phyloP scores from a whole-genome alignment of 1,140 invertebrate genomes.

The Goniozus legneri region DNA sequence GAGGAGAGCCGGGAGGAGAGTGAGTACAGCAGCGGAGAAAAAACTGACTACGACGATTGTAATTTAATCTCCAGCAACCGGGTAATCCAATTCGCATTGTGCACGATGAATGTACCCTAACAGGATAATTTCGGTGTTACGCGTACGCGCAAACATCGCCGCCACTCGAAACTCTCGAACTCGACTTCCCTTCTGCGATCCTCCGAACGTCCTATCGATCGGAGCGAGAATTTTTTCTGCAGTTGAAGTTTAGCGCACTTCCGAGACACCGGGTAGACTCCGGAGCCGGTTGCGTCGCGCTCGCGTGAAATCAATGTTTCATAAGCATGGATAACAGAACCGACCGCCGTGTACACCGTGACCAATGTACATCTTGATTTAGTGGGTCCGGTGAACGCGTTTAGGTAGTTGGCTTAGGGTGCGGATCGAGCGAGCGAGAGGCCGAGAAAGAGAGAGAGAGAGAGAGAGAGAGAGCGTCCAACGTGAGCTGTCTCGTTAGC shows the following conservation, averaged over 20 bases:
- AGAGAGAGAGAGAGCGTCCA: not conserved
- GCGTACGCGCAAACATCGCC: too few relatives aligned
- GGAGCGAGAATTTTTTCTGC: not conserved
- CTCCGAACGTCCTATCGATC: too few relatives aligned
- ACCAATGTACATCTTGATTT: slow-evolving; percentile 57
- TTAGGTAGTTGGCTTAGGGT: slow-evolving; percentile 40
- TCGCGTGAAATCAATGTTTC: slow-evolving; percentile 56
- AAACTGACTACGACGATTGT: too few relatives aligned
- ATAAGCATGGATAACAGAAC: slow-evolving; percentile 50
- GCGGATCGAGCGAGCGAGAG: not conserved
- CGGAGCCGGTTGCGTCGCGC: slow-evolving; percentile 25
- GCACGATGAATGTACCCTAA: too few relatives aligned
- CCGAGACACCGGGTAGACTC: slow-evolving; percentile 38
- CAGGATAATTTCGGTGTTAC: too few relatives aligned
- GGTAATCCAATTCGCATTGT: too few relatives aligned
- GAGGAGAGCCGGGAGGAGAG: too few relatives aligned
- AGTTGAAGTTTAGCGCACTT: slow-evolving; percentile 9
- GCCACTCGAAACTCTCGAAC: too few relatives aligned
- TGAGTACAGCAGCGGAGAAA: too few relatives aligned
- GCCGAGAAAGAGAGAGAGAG: not conserved
- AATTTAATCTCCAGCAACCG: too few relatives aligned
- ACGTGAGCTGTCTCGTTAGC: slow-evolving; percentile 47
- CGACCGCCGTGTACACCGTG: slow-evolving; percentile 47
- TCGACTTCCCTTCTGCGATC: too few relatives aligned
- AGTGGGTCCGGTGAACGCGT: slow-evolving; percentile 45